Evolutionary conservation across 1,140 invertebrate species (phyloP), one percentile per base, ranked within the genome.

Genomic region (Drosophila rufa): DNA sequence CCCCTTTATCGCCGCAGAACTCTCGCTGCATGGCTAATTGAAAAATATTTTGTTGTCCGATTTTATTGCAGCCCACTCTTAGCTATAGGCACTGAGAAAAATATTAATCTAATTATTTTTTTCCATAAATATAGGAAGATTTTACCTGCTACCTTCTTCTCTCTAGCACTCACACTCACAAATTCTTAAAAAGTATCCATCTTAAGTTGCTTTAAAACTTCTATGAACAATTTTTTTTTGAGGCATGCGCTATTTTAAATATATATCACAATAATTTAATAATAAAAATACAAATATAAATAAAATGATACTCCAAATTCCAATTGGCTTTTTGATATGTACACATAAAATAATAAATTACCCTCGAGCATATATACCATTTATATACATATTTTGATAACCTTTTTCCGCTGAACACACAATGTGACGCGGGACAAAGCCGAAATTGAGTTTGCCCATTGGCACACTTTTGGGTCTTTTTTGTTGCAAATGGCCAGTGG

Each of bases 11-110:
- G 9, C 38, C 36, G 55, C 12, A 62, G 57, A 46, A 53, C 57
- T 62, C 48, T 38, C 43, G 55, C 57, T 46, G 53, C 77, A 65
- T 67, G 77, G 80, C 84, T 87, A 90, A 89, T 89, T 89, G 84
- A 89, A 89, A 89, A 90, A 89, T 90, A 89, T 80, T 89, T 89
- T 89, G 84, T 89, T 84, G 84, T 80, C 85, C 84, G 78, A 71
- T 89, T 89, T 84, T 84, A 87, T 81, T 61, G 78, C 82, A 56
- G 58, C 53, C 56, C 59, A 55, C 46, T 60, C n/a, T 4, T 22
- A 17, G 43, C 11, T 43, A 5, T 8, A 36, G 15, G 4, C 42
- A 66, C 30, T 30, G 40, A 19, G 25, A 61, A 17, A 59, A 58
- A 58, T 40, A 15, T 11, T 0, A 36, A 6, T 30, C 7, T 30